phyloP scores from a whole-genome alignment of 2,113 vertebrate species.

The Antigone vipio region DNA sequence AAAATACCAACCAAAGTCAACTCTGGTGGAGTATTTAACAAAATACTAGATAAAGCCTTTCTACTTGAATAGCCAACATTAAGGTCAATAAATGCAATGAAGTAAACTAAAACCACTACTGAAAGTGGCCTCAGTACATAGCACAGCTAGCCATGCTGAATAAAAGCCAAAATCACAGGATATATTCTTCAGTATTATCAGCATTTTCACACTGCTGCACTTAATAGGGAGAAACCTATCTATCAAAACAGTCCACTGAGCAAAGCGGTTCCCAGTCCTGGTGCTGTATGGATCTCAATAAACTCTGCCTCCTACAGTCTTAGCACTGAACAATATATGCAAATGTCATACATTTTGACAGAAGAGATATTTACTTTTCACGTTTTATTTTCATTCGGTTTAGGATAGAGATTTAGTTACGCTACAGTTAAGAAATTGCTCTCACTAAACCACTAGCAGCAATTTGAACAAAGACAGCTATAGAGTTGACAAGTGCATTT shows the following conservation, averaged over 20 bases:
- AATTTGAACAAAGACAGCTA: not conserved
- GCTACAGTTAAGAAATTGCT: not conserved
- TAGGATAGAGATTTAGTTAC: not conserved
- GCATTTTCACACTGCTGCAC: conserved; percentile 40
- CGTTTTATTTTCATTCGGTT: not conserved
- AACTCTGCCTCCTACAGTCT: not conserved
- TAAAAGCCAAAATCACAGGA: not conserved
- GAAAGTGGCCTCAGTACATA: not conserved
- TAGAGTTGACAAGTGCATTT: not conserved
- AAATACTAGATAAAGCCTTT: not conserved
- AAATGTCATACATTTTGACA: not conserved
- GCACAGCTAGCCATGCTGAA: not conserved
- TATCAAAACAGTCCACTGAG: conserved; percentile 22
- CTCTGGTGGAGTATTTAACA: not conserved
- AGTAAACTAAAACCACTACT: not conserved
- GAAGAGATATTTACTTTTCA: not conserved
- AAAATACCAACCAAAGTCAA: not conserved
- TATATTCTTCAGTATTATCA: not conserved
- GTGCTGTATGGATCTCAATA: not conserved
- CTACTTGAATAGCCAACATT: not conserved
- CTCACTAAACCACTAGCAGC: not conserved
- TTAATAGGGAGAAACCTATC: conserved; percentile 42
- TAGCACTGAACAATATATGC: not conserved
- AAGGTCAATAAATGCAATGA: not conserved
- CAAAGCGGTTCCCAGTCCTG: not conserved